phyloP scores from a whole-genome alignment of 2,113 vertebrate species.

The Hypocryptadius cinnamomeus region DNA sequence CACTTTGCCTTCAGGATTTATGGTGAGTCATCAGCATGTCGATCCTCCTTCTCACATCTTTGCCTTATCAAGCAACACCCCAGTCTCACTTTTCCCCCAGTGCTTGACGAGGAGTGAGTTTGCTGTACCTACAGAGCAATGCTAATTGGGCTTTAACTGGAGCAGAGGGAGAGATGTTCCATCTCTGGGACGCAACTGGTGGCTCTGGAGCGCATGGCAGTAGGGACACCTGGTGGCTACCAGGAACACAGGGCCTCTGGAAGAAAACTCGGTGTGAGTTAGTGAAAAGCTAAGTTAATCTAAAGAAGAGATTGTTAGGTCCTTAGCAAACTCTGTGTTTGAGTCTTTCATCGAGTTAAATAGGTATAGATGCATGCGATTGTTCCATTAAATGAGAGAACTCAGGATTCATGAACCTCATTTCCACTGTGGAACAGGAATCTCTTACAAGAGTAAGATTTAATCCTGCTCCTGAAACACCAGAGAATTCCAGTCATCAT shows the following conservation, averaged over 20 bases:
- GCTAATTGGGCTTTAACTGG: not conserved
- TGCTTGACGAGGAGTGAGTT: not conserved
- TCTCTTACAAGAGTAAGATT: not conserved
- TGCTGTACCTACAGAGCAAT: not conserved
- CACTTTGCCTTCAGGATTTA: not conserved
- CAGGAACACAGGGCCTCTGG: not conserved
- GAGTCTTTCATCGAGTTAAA: not conserved
- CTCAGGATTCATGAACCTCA: not conserved
- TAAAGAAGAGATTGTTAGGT: not conserved
- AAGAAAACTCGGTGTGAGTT: not conserved
- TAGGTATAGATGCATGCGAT: not conserved
- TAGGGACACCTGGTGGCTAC: constrained; percentile 66
- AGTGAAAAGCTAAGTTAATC: not conserved
- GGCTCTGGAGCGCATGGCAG: not conserved
- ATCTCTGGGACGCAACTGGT: not conserved
- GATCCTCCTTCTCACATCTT: not conserved
- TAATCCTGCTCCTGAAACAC: not conserved
- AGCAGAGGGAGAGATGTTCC: not conserved
- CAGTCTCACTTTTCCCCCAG: not conserved
- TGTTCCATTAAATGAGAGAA: not conserved
- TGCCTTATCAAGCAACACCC: not conserved
- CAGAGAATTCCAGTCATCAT: not conserved
- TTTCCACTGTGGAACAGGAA: not conserved
- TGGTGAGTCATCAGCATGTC: not conserved
- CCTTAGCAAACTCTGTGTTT: not conserved